phyloP scores from a whole-genome alignment of 2,113 vertebrate genomes.

The Podarcis cretensis region DNA sequence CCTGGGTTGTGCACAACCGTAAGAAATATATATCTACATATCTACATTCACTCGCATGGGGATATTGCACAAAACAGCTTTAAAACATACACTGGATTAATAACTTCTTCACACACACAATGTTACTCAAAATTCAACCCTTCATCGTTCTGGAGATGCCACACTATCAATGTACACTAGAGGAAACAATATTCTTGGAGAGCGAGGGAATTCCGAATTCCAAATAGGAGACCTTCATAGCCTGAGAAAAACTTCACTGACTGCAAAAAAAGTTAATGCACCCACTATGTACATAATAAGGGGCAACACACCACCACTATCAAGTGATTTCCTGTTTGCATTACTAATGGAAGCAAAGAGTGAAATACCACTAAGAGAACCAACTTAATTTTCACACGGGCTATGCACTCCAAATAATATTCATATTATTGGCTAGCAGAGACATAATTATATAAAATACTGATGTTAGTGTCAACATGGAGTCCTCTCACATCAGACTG shows the following conservation, averaged over 20 bases:
- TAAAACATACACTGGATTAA: background rate
- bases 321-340: background rate
- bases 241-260: background rate
- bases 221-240: background rate
- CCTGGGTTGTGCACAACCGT: background rate
- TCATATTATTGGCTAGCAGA: slow-evolving; percentile 46
- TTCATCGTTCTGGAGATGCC: background rate
- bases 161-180: background rate
- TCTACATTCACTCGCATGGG: background rate
- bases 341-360: background rate
- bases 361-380: slow-evolving; percentile 8
- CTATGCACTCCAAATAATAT: slow-evolving; percentile 52
- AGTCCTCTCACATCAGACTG: slow-evolving; percentile 41
- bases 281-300: slow-evolving; percentile 12
- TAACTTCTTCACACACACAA: background rate
- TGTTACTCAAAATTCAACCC: background rate
- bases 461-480: slow-evolving; percentile 35
- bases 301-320: fast-evolving
- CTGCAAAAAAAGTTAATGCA: background rate
- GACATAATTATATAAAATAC: slow-evolving; percentile 60
- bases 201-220: background rate
- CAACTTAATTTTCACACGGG: slow-evolving; percentile 21
- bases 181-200: background rate
- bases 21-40: background rate
- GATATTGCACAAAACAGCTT: background rate